Evolutionary conservation across 1,140 invertebrate species (phyloP), one percentile per base, ranked within the genome.

Genomic region (Cotesia chilonis): DNA sequence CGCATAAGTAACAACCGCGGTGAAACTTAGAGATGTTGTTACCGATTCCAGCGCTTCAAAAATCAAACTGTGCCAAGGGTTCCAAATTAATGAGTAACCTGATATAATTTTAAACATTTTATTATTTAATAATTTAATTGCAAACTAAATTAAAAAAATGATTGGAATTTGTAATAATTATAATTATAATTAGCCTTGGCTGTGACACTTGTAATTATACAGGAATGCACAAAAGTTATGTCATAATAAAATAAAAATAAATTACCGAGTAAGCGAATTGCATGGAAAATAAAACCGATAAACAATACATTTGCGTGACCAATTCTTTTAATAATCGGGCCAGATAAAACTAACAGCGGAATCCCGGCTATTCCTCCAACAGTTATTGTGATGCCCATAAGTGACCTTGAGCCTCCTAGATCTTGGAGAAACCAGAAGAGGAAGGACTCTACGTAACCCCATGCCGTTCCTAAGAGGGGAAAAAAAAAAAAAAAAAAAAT

Each of bases 391-490:
- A 96, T 90, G 14, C 95, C 95, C 91, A 96, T 94, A 35, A 96
- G 85, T 6, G 92, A 92, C 73, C 93, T 91, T 1, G 92, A 92
- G 6, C 91, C 92, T 12, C 93, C 94, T 68, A 95, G 85, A 80
- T 94, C 94, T 83, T 94, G 90, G 6, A 96, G 88, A 71, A 95
- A 89, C 94, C 94, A 95, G 83, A 96, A 96, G 3, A 96, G 86
- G 83, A 95, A 96, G 70, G 91, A 94, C 83, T 95, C 94, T 54
- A 95, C 91, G 82, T 94, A 95, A 5, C 94, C 94, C 93, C 93
- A 95, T 9, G 91, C 91, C 0, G 90, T 92, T 6, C 94, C 93
- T 94, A 83, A 6, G 5, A 2, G 9, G 10, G 2, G 12, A 86
- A 85, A 76, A 76, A 17, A 17, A 17, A 3, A 28, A 28, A 86